phyloP scores from a whole-genome alignment of 2,888 invertebrate species.

The Pammene aurita region DNA sequence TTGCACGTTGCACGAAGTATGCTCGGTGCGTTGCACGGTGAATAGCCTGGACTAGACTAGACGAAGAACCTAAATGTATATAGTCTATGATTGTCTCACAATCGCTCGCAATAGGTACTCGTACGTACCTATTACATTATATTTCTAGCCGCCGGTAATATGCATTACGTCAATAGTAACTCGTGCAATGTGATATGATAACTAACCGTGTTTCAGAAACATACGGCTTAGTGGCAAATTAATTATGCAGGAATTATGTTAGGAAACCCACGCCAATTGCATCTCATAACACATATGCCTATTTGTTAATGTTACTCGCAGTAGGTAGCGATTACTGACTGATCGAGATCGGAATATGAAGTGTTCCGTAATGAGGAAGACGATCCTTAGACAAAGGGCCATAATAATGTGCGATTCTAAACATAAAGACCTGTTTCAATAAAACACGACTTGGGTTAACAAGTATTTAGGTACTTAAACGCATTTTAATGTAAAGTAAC shows the following conservation, averaged over 20 bases:
- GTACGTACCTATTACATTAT: background rate
- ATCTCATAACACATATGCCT: background rate
- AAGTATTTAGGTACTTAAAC: background rate
- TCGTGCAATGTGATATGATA: slow-evolving; percentile 1
- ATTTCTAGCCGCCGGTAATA: background rate
- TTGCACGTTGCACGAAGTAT: no score
- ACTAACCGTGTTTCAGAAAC: slow-evolving; percentile 6
- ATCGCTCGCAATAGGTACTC: background rate
- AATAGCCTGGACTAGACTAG: no score
- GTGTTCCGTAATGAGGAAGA: slow-evolving; percentile 20
- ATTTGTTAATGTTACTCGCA: background rate
- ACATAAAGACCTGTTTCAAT: slow-evolving; percentile 13
- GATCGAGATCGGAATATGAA: slow-evolving; percentile 27
- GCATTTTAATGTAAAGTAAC: background rate
- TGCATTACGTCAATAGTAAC: slow-evolving; percentile 19
- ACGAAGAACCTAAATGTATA: background rate
- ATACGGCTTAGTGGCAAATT: slow-evolving; percentile 2
- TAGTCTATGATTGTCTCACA: background rate
- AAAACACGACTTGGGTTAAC: slow-evolving; percentile 15
- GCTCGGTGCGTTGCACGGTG: no score
- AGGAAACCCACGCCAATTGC: slow-evolving; percentile 5
- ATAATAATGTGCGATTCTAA: slow-evolving; percentile 12
- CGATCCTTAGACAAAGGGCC: slow-evolving; percentile 15
- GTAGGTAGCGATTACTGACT: background rate
- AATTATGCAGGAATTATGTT: slow-evolving; percentile 16